phyloP scores from a whole-genome alignment of 2,113 vertebrate genomes.

The Cyanoramphus novaezelandiae region DNA sequence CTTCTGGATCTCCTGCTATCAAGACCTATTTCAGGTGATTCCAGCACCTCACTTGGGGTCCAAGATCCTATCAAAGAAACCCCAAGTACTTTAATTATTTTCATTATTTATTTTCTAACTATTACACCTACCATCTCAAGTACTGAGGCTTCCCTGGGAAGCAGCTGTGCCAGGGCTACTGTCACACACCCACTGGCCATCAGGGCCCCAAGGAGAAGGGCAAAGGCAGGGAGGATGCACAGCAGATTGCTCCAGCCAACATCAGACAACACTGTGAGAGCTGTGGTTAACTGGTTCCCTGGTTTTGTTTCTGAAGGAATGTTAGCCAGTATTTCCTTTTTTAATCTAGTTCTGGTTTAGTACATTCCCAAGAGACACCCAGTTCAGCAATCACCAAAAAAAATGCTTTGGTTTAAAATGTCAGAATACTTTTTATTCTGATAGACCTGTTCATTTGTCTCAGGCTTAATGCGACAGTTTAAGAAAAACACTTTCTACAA shows the following conservation, averaged over 20 bases:
- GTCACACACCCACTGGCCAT: background rate
- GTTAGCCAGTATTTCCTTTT: background rate
- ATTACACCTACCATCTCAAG: background rate
- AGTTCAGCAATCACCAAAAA: background rate
- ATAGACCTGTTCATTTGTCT: background rate
- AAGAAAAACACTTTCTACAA: background rate
- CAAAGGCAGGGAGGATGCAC: background rate
- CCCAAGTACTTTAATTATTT: background rate
- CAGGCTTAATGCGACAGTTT: background rate
- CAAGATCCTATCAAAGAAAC: background rate
- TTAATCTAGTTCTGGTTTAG: background rate
- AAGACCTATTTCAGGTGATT: background rate
- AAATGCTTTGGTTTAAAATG: background rate
- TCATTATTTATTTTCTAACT: background rate
- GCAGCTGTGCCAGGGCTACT: background rate
- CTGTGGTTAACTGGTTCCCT: background rate
- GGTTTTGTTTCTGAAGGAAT: background rate
- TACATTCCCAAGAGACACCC: background rate
- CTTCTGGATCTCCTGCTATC: background rate
- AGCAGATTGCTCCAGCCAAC: background rate
- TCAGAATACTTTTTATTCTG: background rate
- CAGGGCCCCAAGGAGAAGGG: background rate
- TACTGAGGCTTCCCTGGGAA: background rate
- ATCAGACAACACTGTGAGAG: background rate
- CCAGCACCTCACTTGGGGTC: background rate